Evolutionary conservation across 2,113 vertebrate genomes (phyloP).

Genomic region (Melozone crissalis): DNA sequence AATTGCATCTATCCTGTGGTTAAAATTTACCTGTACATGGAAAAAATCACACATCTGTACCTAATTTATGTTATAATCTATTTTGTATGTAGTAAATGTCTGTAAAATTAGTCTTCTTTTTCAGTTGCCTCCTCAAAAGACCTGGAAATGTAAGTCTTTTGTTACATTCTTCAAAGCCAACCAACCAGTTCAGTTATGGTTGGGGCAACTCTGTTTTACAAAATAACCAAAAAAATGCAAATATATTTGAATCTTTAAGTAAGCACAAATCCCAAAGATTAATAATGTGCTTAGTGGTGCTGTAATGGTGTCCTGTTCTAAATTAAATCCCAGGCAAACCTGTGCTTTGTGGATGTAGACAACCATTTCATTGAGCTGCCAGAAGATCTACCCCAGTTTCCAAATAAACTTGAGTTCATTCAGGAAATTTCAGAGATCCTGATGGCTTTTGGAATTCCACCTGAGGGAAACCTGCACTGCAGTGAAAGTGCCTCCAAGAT

Average conservation of each 20-base stretch:
- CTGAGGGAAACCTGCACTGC: constrained; percentile 89
- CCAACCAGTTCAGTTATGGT: not conserved
- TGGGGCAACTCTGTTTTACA: not conserved
- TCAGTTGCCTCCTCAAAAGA: not conserved
- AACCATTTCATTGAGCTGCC: constrained; percentile 98
- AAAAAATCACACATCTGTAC: not conserved
- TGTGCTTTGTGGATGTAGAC: constrained; percentile 99
- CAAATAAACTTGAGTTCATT: constrained; percentile 97
- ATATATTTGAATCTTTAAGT: not conserved
- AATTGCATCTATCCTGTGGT: not conserved
- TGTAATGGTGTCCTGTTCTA: not conserved
- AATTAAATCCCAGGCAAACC: constrained; percentile 86
- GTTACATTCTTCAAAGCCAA: not conserved
- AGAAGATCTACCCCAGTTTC: constrained; percentile 97
- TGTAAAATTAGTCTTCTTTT: not conserved
- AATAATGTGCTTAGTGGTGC: not conserved
- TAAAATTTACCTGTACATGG: not conserved
- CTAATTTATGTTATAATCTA: not conserved
- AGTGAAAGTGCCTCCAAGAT: constrained; percentile 86
- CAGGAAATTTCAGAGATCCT: constrained; percentile 97
- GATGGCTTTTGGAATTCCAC: constrained; percentile 89
- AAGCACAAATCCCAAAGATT: not conserved
- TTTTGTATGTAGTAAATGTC: not conserved
- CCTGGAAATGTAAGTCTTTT: not conserved
- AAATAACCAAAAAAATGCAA: not conserved